These are phyloP conservation scores for Pentalonia nigronervosa DNA, from an alignment of 1,140 invertebrate genomes.

Conservation along the genomic window DNA sequence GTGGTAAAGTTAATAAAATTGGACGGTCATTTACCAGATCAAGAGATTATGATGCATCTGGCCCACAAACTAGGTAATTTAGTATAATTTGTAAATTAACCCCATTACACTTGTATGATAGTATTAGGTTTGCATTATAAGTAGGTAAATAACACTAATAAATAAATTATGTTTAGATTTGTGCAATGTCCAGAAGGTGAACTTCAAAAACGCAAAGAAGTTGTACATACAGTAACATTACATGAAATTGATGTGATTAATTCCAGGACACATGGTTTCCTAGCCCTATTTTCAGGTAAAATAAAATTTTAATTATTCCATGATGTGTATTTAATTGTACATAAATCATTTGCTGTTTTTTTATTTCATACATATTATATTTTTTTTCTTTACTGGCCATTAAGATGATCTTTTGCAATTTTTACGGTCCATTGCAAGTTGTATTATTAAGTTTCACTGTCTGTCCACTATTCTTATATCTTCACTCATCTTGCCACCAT, in stretches of 20 bases:
- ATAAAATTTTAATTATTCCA: not conserved
- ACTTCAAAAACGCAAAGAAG: constrained; percentile 98
- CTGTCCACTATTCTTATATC: too few species aligned
- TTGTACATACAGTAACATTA: constrained; percentile 95
- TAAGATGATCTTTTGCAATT: too few species aligned
- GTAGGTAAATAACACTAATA: not conserved
- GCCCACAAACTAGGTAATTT: constrained; percentile 75
- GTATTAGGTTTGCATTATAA: not conserved
- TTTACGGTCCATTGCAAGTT: too few species aligned
- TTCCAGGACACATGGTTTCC: constrained; percentile 93
- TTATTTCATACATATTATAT: not conserved
- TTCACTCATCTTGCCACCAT: too few species aligned
- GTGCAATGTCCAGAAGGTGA: constrained; percentile 99
- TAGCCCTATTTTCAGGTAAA: constrained; percentile 93
- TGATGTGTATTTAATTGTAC: not conserved
- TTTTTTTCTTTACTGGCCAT: not conserved
- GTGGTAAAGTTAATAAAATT: constrained; percentile 94
- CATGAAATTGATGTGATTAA: constrained; percentile 99
- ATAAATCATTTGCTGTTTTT: not conserved
- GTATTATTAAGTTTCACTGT: too few species aligned
- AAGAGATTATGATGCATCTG: constrained; percentile 97
- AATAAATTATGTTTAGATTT: constrained; percentile 70
- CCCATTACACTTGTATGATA: not conserved
- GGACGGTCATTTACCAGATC: constrained; percentile 95
- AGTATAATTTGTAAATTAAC: not conserved